phyloP scores from a whole-genome alignment of 2,113 vertebrate genomes.

The Excalfactoria chinensis region DNA sequence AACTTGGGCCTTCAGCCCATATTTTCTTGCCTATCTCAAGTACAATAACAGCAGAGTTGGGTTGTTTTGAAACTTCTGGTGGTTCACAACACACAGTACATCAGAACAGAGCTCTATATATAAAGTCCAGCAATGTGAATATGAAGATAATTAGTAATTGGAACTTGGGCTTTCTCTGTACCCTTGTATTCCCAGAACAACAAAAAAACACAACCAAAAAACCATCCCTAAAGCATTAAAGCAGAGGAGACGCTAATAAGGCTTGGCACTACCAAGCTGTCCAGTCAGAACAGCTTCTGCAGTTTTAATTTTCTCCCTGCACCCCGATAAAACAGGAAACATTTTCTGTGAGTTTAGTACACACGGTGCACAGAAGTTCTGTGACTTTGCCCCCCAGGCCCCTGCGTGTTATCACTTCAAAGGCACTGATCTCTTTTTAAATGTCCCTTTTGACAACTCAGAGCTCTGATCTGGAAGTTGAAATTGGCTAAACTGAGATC shows the following conservation, averaged over 20 bases:
- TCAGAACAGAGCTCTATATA: slow-evolving; percentile 26
- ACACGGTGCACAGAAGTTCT: slow-evolving; percentile 14
- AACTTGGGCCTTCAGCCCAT: background rate
- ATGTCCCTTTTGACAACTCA: slow-evolving; percentile 55
- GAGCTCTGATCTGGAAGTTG: slow-evolving; percentile 64
- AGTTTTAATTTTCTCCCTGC: slow-evolving; percentile 36
- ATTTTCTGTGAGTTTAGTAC: slow-evolving; percentile 31
- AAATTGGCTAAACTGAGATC: slow-evolving; percentile 72
- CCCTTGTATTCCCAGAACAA: background rate
- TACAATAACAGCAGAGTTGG: background rate
- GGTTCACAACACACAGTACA: slow-evolving; percentile 22
- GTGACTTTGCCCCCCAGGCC: slow-evolving; percentile 30
- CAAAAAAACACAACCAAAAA: background rate
- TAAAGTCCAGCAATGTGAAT: background rate
- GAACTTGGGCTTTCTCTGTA: slow-evolving; percentile 26
- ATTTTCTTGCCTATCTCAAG: background rate
- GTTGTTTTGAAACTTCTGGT: slow-evolving; percentile 2
- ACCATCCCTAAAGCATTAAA: slow-evolving; percentile 13
- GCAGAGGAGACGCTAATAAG: slow-evolving; percentile 18
- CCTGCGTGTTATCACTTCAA: slow-evolving; percentile 60
- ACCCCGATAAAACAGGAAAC: slow-evolving; percentile 36
- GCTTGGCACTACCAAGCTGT: slow-evolving; percentile 11
- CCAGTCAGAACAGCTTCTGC: background rate
- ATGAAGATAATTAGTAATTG: slow-evolving; percentile 31
- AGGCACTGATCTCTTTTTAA: slow-evolving; percentile 58